Evolutionary conservation across 1,140 invertebrate genomes (phyloP).

Genomic region (Aricia agestis): DNA sequence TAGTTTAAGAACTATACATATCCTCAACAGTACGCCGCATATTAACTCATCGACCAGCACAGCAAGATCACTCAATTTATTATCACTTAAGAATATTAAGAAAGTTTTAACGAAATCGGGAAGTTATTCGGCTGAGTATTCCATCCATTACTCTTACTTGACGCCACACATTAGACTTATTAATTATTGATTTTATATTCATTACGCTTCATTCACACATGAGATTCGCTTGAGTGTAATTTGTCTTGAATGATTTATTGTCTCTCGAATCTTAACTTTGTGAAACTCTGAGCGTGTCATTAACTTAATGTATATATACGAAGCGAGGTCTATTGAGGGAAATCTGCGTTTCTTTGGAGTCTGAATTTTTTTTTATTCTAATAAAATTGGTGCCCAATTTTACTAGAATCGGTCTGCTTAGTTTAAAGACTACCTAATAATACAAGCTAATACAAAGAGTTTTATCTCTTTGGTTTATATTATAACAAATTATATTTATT

Average conservation of each 20-base stretch:
- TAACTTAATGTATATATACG: slow-evolving; percentile 26
- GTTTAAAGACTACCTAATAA: no score
- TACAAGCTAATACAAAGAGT: no score
- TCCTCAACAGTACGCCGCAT: no score
- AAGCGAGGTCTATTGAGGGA: slow-evolving; percentile 2
- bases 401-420: no score
- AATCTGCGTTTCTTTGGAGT: no score
- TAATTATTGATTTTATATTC: slow-evolving; percentile 17
- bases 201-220: slow-evolving; percentile 20
- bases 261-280: slow-evolving; percentile 27
- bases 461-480: no score
- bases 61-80: no score
- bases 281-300: slow-evolving; percentile 23
- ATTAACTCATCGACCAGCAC: no score
- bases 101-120: not conserved
- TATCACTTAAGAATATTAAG: not conserved
- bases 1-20: no score
- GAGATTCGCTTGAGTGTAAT: slow-evolving; percentile 20
- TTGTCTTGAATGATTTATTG: slow-evolving; percentile 30
- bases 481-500: no score
- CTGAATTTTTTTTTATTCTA: no score
- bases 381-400: no score
- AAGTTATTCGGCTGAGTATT: not conserved
- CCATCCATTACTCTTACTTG: slow-evolving; percentile 7
- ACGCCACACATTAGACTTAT: not conserved